Evolutionary conservation across 1,140 invertebrate genomes (phyloP), one percentile per base, ranked within the genome.

Genomic region (Adelges cooleyi): DNA sequence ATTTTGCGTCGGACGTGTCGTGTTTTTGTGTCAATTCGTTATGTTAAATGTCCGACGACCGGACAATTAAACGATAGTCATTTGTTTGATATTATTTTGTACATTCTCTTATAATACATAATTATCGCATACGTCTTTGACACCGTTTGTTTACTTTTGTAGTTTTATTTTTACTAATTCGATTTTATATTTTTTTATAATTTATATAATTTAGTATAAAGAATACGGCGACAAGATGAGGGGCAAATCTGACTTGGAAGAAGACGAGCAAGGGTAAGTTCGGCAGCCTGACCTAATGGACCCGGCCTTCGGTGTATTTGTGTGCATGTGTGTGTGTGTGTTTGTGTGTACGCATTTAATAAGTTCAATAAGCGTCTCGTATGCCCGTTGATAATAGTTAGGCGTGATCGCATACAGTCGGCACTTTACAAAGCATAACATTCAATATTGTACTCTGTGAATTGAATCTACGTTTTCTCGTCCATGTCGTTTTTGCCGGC

Each of bases 171-270:
- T 53, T 42, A 62, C 18, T 46, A 23, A 46, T 59, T 62, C 46
- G 42, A 62, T 62, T 62, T 48, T 62, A 62, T 62, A 62, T 62
- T 48, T 62, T 62, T 48, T 15, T 62, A 48, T 27, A 42, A 42
- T 56, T 40, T 42, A 42, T n/a, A n/a, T n/a, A n/a, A n/a, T n/a
- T n/a, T 33, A 33, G 11, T 33, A 29, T 46, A 62, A 48, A 62
- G 25, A 62, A 48, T 18, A 29, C 38, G 44, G 29, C 56, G 23
- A 20, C 22, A 67, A 50, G 40, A 80, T 79, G 78, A 77, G 78
- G 77, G 77, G 79, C 70, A 80, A 79, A 74, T 76, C 72, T 74
- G 78, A 80, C 70, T 78, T 78, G 77, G 78, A 80, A 71, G 77
- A 79, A 73, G 78, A 80, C 71, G 78, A 80, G 75, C 75, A 75